phyloP scores from a whole-genome alignment of 2,797 vertebrate genomes.

The Nothura maculosa region DNA sequence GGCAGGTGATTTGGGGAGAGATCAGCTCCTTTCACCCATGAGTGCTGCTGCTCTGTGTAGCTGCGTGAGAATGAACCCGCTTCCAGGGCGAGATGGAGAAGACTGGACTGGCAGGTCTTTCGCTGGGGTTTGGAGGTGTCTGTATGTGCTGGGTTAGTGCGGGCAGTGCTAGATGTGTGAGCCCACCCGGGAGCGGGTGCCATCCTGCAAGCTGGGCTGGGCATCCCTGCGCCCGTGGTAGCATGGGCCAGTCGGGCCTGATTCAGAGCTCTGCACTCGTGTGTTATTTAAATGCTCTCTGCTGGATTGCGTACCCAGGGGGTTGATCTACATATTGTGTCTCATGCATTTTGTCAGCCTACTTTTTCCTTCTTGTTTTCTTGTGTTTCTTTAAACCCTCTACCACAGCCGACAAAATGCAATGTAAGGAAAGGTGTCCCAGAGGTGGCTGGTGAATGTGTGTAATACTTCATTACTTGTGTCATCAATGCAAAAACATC shows the following conservation, averaged over 20 bases:
- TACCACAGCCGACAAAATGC: constrained; percentile 28
- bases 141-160: not conserved
- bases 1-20: not conserved
- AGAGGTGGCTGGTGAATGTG: not conserved
- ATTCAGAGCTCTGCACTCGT: not conserved
- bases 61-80: not conserved
- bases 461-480: constrained; percentile 49
- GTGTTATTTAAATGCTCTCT: constrained; percentile 45
- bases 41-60: not conserved
- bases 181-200: not conserved
- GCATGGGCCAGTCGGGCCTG: not conserved
- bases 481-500: not conserved
- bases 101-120: not conserved
- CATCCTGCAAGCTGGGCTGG: not conserved
- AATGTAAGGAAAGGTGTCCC: not conserved
- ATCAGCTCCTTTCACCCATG: fast-evolving
- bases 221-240: not conserved
- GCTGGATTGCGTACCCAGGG: constrained; percentile 21
- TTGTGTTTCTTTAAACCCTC: constrained; percentile 56
- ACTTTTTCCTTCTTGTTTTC: constrained; percentile 35
- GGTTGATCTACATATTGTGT: not conserved
- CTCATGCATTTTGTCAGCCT: constrained; percentile 61
- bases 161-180: not conserved
- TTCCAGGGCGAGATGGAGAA: not conserved
- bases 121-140: not conserved